Evolutionary conservation across 1,140 invertebrate genomes (phyloP).

Genomic region (Dreissena polymorpha): DNA sequence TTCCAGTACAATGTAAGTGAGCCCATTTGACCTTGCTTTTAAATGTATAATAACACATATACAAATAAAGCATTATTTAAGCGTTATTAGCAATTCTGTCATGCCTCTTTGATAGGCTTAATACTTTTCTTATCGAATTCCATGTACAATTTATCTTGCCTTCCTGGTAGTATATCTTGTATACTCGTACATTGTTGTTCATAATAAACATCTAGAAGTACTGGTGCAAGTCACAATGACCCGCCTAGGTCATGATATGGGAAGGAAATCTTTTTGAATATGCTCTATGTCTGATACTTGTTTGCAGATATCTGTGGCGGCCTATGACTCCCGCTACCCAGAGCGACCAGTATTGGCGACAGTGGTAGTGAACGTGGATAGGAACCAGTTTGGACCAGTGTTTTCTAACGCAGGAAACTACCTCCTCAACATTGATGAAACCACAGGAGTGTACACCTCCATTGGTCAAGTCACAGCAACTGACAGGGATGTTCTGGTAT

Average conservation of each 20-base stretch:
- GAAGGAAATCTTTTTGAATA: too few relatives aligned
- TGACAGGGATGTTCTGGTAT: constrained; percentile 56
- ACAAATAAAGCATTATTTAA: background rate
- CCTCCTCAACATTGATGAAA: constrained; percentile 50
- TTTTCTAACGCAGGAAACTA: constrained; percentile 51
- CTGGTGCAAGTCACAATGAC: too few relatives aligned
- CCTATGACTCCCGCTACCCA: constrained; percentile 65
- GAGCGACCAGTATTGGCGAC: constrained; percentile 48
- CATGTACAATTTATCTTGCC: background rate
- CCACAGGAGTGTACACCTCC: constrained; percentile 1
- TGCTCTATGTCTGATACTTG: too few relatives aligned
- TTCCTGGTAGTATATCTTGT: background rate
- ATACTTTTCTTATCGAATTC: background rate
- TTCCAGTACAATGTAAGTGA: constrained; percentile 40
- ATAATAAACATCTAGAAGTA: too few relatives aligned
- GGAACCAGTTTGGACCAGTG: constrained; percentile 66
- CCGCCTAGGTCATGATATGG: too few relatives aligned
- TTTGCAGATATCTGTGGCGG: constrained; percentile 57
- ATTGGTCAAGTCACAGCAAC: constrained; percentile 58
- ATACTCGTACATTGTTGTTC: too few relatives aligned
- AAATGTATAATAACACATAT: background rate
- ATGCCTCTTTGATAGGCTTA: too few relatives aligned
- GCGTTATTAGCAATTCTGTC: background rate
- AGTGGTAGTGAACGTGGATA: constrained; percentile 60
- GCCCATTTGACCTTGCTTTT: background rate